These are phyloP conservation scores for Diadegma fenestrale DNA, from an alignment of 2,888 invertebrate species.

Conservation along the genomic window DNA sequence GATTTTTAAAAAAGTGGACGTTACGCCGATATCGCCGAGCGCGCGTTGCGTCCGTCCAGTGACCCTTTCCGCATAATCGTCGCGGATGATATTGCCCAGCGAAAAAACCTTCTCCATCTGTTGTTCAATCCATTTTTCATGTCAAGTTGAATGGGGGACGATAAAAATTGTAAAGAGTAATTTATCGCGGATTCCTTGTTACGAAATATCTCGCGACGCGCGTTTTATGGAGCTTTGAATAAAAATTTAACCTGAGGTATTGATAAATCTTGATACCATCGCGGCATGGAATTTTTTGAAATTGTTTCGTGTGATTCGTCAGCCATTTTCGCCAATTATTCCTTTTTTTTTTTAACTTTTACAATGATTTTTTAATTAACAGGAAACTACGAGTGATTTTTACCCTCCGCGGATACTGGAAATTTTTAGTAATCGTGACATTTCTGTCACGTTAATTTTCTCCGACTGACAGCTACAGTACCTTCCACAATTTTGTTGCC, in stretches of 20 bases:
- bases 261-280: conserved; percentile 79
- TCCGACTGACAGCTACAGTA: conserved; percentile 13
- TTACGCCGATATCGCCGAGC: conserved; percentile 78
- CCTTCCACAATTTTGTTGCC: conserved; percentile 19
- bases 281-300: conserved; percentile 65
- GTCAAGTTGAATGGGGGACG: neutral
- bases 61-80: conserved; percentile 78
- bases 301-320: conserved; percentile 42
- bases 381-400: neutral
- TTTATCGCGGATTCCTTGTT: neutral
- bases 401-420: neutral
- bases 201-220: neutral
- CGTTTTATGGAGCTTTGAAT: neutral
- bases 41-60: conserved; percentile 75
- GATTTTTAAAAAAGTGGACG: conserved; percentile 76
- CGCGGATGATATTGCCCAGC: conserved; percentile 75
- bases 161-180: neutral
- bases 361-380: neutral
- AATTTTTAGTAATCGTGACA: conserved; percentile 26
- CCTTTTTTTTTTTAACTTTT: conserved; percentile 48
- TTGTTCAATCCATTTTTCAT: conserved; percentile 6
- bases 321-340: neutral
- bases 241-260: conserved; percentile 72
- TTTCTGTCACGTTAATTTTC: conserved; percentile 20
- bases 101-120: conserved; percentile 77